phyloP scores from a whole-genome alignment of 2,113 vertebrate genomes.

The Nibea albiflora region DNA sequence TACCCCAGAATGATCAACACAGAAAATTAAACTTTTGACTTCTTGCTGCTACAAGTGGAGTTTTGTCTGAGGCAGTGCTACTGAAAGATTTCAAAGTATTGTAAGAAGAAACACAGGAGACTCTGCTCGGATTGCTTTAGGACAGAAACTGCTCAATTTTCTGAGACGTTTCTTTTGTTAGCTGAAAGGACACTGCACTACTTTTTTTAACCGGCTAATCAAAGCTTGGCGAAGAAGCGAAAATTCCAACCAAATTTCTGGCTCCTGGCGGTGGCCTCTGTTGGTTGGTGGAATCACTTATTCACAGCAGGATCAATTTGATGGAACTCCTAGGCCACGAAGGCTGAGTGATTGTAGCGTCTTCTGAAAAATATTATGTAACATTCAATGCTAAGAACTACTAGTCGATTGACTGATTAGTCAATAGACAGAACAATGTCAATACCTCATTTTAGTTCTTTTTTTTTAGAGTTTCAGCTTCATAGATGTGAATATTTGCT shows the following conservation, averaged over 20 bases:
- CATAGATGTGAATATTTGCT: too few relatives aligned
- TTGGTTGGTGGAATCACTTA: slow-evolving; percentile 16
- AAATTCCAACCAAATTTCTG: not conserved
- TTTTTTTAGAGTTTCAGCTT: too few relatives aligned
- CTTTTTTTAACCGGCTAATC: slow-evolving; percentile 19
- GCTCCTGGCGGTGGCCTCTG: slow-evolving; percentile 4
- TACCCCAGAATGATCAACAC: not conserved
- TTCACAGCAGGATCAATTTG: slow-evolving; percentile 23
- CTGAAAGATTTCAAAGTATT: not conserved
- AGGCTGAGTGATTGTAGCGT: not conserved
- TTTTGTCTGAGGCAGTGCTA: not conserved
- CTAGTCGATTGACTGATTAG: not conserved
- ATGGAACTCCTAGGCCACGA: not conserved
- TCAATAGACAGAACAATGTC: not conserved
- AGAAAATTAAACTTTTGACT: not conserved
- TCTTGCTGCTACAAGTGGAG: not conserved
- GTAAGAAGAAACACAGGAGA: not conserved
- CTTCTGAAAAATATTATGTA: not conserved
- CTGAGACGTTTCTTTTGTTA: slow-evolving; percentile 20
- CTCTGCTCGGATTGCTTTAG: slow-evolving; percentile 10
- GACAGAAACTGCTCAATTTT: slow-evolving; percentile 15
- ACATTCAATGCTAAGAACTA: not conserved
- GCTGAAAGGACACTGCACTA: slow-evolving; percentile 6
- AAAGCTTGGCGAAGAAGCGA: not conserved
- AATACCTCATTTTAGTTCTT: too few relatives aligned